Conservation (phyloP, 2,888 invertebrate genomes). For the Caenorhabditis virilis region DNA sequence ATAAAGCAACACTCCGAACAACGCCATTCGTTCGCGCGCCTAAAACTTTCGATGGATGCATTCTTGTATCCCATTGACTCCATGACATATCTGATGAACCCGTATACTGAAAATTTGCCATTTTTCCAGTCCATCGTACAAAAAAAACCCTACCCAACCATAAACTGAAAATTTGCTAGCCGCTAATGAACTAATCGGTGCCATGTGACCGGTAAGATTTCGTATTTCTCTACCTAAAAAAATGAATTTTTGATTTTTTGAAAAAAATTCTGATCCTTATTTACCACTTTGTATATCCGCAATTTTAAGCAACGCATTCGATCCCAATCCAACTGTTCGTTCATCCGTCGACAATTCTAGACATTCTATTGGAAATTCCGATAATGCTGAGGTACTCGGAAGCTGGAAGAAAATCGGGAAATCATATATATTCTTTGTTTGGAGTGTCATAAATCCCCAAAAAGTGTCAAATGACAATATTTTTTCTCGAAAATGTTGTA, state of each 20-base stretch:
- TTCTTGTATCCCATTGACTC: conserved; percentile 35
- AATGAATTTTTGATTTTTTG: neutral
- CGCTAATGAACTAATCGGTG: conserved; percentile 25
- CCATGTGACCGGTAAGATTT: conserved; percentile 23
- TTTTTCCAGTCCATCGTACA: no score
- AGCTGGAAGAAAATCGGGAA: conserved; percentile 30
- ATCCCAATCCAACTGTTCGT: conserved; percentile 27
- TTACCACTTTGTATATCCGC: conserved; percentile 25
- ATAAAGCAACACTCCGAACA: conserved; percentile 22
- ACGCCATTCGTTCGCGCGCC: conserved; percentile 13
- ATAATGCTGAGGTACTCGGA: conserved; percentile 26
- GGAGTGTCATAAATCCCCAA: no score
- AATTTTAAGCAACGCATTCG: conserved; percentile 28
- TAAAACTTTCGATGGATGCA: conserved; percentile 27
- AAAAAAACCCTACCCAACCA: conserved; percentile 10
- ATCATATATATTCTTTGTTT: no score
- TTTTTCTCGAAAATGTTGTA: no score
- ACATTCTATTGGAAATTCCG: conserved; percentile 31
- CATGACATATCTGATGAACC: conserved; percentile 25
- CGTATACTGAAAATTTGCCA: conserved; percentile 15
- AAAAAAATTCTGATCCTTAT: neutral
- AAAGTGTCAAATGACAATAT: no score
- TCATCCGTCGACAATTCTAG: conserved; percentile 27
- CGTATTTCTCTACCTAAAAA: conserved; percentile 17
- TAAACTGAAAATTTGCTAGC: conserved; percentile 30